Conservation (phyloP, 92 coral and sea anemone genomes). For the Epizoanthus ramosus region DNA sequence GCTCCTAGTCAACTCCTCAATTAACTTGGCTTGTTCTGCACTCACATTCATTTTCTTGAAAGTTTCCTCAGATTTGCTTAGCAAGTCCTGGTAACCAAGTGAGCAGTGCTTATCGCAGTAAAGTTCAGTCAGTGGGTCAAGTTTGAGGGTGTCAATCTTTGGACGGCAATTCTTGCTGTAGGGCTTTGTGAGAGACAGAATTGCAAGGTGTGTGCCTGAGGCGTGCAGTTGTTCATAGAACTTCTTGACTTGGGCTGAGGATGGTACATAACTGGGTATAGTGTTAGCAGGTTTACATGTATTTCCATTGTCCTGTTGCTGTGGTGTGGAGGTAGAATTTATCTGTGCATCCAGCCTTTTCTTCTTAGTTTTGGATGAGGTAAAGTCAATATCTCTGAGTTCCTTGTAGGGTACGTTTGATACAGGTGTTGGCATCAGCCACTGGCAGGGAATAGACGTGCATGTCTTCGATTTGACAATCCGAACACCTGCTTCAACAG, state of each 20-base stretch:
- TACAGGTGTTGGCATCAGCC: conserved; percentile 72
- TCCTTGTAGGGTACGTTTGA: conserved; percentile 50
- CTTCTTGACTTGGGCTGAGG: conserved; percentile 26
- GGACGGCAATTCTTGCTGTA: conserved; percentile 45
- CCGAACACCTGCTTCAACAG: conserved; percentile 37
- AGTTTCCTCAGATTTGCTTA: conserved; percentile 36
- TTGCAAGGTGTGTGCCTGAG: conserved; percentile 54
- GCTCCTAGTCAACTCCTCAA: conserved; percentile 51
- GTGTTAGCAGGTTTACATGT: neutral
- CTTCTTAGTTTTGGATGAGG: conserved; percentile 54
- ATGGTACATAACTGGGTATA: conserved; percentile 36
- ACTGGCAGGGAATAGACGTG: conserved; percentile 66
- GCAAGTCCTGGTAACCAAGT: conserved; percentile 46
- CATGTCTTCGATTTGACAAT: conserved; percentile 44
- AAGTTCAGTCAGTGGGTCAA: conserved; percentile 45
- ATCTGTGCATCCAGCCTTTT: conserved; percentile 52
- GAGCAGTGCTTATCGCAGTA: conserved; percentile 17
- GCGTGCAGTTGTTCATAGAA: conserved; percentile 52
- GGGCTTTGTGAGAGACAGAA: conserved; percentile 54
- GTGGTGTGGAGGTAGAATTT: conserved; percentile 13
- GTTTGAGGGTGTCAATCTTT: conserved; percentile 36
- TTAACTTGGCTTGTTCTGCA: conserved; percentile 21
- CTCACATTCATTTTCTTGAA: conserved; percentile 33
- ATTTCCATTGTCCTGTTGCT: neutral
- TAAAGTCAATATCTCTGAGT: conserved; percentile 64